Evolutionary conservation across 1,140 invertebrate genomes (phyloP), one percentile per base, ranked within the genome.

Genomic region (Drosophila bocqueti): DNA sequence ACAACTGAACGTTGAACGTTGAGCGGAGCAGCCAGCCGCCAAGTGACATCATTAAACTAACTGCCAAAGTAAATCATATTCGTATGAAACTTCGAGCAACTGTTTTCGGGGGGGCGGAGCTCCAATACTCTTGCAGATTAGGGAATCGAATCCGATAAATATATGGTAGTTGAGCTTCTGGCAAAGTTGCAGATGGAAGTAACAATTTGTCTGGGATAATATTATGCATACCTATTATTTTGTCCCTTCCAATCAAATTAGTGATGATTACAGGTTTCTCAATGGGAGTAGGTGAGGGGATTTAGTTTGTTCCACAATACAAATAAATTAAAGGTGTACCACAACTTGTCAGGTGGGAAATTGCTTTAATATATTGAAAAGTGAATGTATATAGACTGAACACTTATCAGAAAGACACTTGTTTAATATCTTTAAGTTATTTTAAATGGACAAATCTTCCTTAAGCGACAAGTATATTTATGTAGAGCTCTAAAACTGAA

Each of bases 11-110:
- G 36, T 52, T 16, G 24, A 49, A 49, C 46, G 36, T 52, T 63
- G 69, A 76, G 64, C n/a, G 16, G 58, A 76, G 50, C 74, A 61
- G 43, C 43, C 55, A 76, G 34, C 73, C 75, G 52, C 64, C 76
- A 77, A 79, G 72, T 83, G 84, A 87, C 80, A 86, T 76, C 64
- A 76, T 71, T 85, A 78, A 81, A 84, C 82, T 78, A 78, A 74
- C 62, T 74, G 76, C 64, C 74, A 59, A 34, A 76, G 66, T 75
- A 76, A 87, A 87, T 86, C 79, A 86, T 87, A 79, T 86, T 63
- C 55, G 40, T 45, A 46, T 57, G 52, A 65, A 76, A 76, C 40
- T 58, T 76, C 16, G 5, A 40, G 31, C 40, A 36, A 46, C 42
- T 68, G 31, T 47, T 68, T 46, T 4, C 54, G n/a, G 24, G 5